phyloP scores from a whole-genome alignment of 2,113 vertebrate genomes.

The Aldabrachelys gigantea region DNA sequence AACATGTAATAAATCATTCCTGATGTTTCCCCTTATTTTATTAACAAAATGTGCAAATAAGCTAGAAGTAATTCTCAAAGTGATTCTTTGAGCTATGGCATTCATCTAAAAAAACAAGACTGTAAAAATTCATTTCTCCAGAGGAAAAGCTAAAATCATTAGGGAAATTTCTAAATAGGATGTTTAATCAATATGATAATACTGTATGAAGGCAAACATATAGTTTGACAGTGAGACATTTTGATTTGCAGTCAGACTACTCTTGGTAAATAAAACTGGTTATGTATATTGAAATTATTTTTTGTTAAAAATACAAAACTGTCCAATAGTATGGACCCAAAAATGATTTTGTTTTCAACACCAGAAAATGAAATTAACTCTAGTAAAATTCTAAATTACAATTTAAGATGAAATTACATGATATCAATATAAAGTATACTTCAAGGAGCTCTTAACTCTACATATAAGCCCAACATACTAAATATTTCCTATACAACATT shows the following conservation, averaged over 20 bases:
- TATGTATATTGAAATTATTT: constrained; percentile 37
- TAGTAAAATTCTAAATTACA: neutral
- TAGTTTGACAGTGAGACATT: constrained; percentile 51
- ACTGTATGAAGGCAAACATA: constrained; percentile 44
- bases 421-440: neutral
- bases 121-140: constrained; percentile 56
- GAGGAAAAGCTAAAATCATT: constrained; percentile 65
- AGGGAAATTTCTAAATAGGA: constrained; percentile 58
- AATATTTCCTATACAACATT: neutral
- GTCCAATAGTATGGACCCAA: neutral
- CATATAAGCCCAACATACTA: neutral
- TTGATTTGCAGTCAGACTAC: constrained; percentile 69
- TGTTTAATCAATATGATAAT: constrained; percentile 62
- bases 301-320: constrained; percentile 10
- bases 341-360: neutral
- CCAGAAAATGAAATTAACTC: neutral
- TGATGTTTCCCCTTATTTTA: constrained; percentile 55
- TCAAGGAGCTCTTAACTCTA: neutral
- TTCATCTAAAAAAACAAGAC: constrained; percentile 61
- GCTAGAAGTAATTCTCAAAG: constrained; percentile 19
- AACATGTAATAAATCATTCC: constrained; percentile 64
- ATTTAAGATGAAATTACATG: neutral
- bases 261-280: constrained; percentile 32
- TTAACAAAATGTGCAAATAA: constrained; percentile 61
- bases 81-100: constrained; percentile 57